These are phyloP conservation scores for Morelia viridis DNA, from an alignment of 2,797 vertebrate species.

Conservation along the genomic window DNA sequence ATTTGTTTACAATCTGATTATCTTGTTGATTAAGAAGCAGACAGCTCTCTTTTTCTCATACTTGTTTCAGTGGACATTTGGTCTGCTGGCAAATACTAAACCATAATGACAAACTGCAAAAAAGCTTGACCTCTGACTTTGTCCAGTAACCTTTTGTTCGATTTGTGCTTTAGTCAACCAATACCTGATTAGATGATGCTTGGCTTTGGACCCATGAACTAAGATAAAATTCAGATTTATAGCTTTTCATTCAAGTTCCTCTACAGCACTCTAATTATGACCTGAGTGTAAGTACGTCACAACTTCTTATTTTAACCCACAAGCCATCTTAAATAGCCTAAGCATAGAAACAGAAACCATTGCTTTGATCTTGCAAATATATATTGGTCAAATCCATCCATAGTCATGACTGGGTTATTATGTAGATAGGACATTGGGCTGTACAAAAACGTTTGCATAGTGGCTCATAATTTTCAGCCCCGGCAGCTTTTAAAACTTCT, in stretches of 20 bases:
- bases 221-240: conserved; percentile 82
- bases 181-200: conserved; percentile 81
- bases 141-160: conserved; percentile 81
- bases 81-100: conserved; percentile 72
- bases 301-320: conserved; percentile 55
- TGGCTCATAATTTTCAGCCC: conserved; percentile 14
- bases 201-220: conserved; percentile 62
- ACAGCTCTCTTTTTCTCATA: conserved; percentile 62
- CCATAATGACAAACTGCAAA: conserved; percentile 78
- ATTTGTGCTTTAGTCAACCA: conserved; percentile 80
- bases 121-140: conserved; percentile 81
- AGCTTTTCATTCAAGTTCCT: conserved; percentile 82
- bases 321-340: conserved; percentile 38
- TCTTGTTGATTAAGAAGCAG: conserved; percentile 67
- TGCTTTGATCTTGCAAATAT: conserved; percentile 32
- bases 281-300: conserved; percentile 50
- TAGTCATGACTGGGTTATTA: background rate
- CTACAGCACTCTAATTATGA: conserved; percentile 73
- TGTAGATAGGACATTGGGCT: background rate
- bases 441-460: background rate
- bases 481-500: conserved; percentile 14
- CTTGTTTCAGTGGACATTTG: conserved; percentile 44
- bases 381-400: background rate
- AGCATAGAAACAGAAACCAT: conserved; percentile 45
- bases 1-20: conserved; percentile 66